phyloP scores from a whole-genome alignment of 2,888 invertebrate genomes.

The Acleris laterana region DNA sequence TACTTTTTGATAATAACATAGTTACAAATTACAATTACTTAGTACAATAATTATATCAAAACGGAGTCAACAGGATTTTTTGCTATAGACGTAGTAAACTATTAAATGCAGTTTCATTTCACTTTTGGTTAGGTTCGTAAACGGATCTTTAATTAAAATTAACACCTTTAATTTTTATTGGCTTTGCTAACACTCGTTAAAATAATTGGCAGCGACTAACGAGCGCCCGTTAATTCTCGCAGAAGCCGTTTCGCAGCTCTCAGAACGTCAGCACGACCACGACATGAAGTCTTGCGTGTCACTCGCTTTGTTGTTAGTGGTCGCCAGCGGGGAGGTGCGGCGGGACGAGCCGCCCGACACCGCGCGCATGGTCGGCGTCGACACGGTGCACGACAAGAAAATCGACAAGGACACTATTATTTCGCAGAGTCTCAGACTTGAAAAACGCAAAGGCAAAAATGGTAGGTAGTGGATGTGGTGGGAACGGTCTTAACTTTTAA shows the following conservation, averaged over 20 bases:
- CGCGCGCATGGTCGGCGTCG: conserved; percentile 59
- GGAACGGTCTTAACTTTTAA: no score
- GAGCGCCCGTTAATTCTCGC: not conserved
- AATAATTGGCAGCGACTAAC: conserved; percentile 19
- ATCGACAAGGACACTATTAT: conserved; percentile 64
- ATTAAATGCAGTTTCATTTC: no score
- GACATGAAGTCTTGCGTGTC: conserved; percentile 8
- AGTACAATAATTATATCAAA: no score
- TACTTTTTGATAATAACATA: no score
- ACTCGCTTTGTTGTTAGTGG: not conserved
- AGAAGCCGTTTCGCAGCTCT: not conserved
- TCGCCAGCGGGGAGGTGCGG: conserved; percentile 4
- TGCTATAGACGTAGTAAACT: no score
- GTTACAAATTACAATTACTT: no score
- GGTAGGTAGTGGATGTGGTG: conserved; percentile 52
- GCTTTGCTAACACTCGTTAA: conserved; percentile 8
- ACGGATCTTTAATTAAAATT: not conserved
- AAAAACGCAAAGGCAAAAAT: conserved; percentile 51
- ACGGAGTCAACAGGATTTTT: no score
- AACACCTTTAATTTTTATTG: conserved; percentile 9
- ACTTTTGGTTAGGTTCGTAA: no score
- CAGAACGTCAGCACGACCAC: not conserved
- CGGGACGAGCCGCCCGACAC: conserved; percentile 40
- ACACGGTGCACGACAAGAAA: conserved; percentile 53
- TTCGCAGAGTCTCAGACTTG: conserved; percentile 62